A percentile compares a stretch with the other conserved stretches of the same genome.
These are phyloP conservation scores for Brachynemurus nebulosus DNA, from an alignment of 2,888 invertebrate genomes.

Conservation along the genomic window DNA sequence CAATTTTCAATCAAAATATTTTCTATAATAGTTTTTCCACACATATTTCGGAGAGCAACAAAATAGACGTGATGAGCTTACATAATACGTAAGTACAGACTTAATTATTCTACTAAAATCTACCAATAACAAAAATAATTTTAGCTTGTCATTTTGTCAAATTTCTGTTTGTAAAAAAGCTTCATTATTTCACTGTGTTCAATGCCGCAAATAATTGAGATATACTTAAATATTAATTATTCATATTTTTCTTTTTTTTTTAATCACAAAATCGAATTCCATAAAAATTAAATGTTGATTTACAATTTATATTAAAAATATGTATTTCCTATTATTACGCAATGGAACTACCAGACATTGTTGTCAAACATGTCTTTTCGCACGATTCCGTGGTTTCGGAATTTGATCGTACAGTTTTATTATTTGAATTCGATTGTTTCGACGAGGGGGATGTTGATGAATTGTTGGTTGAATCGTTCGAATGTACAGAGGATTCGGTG, in stretches of 20 bases:
- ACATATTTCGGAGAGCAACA: no score
- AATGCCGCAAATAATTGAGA: no score
- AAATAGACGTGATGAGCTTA: no score
- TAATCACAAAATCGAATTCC: background rate
- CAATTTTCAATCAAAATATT: no score
- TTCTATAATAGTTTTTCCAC: no score
- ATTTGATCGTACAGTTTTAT: slow-evolving; percentile 34
- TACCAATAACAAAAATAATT: no score
- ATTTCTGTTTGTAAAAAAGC: no score
- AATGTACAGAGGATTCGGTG: slow-evolving; percentile 28
- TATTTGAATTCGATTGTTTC: background rate
- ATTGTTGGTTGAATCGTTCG: slow-evolving; percentile 23
- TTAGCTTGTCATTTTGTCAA: no score
- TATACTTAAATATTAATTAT: background rate
- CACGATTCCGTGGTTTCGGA: slow-evolving; percentile 31
- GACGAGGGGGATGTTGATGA: slow-evolving; percentile 29
- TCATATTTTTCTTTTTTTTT: background rate
- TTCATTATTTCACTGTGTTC: slow-evolving; percentile 1
- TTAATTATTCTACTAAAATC: no score
- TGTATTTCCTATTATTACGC: slow-evolving; percentile 38
- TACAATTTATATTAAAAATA: no score
- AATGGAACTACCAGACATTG: slow-evolving; percentile 42
- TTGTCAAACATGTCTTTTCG: slow-evolving; percentile 34
- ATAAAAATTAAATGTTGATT: no score
- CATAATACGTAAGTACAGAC: no score